phyloP scores from a whole-genome alignment of 2,797 vertebrate species.

The Diceros bicornis region DNA sequence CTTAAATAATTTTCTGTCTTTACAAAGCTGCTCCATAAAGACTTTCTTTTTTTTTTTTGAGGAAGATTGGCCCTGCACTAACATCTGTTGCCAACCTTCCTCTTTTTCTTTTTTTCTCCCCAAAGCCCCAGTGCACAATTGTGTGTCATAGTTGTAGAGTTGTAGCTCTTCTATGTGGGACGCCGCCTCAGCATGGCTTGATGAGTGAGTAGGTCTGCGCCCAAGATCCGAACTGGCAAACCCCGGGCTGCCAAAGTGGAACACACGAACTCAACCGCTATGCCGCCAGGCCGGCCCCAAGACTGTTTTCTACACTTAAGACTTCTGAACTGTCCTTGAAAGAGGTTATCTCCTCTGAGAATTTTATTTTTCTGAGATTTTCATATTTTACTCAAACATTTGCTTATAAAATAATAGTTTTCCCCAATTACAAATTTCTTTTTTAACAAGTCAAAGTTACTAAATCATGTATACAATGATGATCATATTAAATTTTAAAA shows the following conservation, averaged over 20 bases:
- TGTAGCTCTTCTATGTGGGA: no score
- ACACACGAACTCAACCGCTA: no score
- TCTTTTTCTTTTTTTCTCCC: no score
- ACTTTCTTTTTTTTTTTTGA: neutral
- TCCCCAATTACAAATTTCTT: neutral
- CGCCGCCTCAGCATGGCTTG: no score
- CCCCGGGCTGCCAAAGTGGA: no score
- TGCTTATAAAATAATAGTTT: neutral
- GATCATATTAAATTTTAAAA: conserved; percentile 15
- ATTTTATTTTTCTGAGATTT: conserved; percentile 48
- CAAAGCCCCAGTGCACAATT: no score
- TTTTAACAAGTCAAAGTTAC: neutral
- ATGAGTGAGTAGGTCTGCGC: no score
- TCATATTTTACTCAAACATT: neutral
- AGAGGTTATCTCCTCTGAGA: neutral
- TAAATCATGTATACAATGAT: neutral
- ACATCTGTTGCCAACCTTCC: no score
- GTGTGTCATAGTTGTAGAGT: no score
- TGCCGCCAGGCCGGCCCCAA: no score
- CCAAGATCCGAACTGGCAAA: no score
- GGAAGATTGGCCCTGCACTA: no score
- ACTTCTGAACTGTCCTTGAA: neutral
- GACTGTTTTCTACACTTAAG: neutral
- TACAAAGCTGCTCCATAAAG: neutral
- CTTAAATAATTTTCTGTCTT: neutral